phyloP scores from a whole-genome alignment of 1,140 invertebrate species.

The Drosophila takahashii region DNA sequence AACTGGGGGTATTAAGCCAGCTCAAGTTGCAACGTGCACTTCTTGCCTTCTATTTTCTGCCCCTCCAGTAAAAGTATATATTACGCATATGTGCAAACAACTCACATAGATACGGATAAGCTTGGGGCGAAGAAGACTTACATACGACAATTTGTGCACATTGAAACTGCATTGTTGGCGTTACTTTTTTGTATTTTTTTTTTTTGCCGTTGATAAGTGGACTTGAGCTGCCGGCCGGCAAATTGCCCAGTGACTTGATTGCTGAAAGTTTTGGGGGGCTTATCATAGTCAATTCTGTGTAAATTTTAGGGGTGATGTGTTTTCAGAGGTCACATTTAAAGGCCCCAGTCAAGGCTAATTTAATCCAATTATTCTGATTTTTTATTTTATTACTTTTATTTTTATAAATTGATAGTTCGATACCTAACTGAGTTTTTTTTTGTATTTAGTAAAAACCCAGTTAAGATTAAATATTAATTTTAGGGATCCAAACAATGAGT shows the following conservation, averaged over 20 bases:
- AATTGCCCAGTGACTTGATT: slow-evolving; percentile 15
- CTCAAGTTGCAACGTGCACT: slow-evolving; percentile 36
- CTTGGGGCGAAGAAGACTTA: slow-evolving; percentile 11
- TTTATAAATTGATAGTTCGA: not conserved
- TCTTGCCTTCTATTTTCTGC: not conserved
- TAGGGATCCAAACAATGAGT: too few relatives aligned
- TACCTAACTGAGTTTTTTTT: too few relatives aligned
- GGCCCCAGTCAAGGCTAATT: slow-evolving; percentile 1
- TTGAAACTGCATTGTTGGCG: slow-evolving; percentile 17
- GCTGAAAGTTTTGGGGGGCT: not conserved
- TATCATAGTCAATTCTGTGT: not conserved
- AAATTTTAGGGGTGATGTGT: not conserved
- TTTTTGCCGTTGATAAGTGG: slow-evolving; percentile 10
- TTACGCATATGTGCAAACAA: slow-evolving; percentile 3
- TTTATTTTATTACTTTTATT: not conserved
- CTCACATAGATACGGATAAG: slow-evolving; percentile 5
- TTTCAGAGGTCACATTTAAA: slow-evolving; percentile 11
- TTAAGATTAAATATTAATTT: too few relatives aligned
- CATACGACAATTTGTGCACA: slow-evolving; percentile 22
- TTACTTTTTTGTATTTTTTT: not conserved
- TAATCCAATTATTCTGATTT: not conserved
- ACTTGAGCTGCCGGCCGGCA: slow-evolving; percentile 35
- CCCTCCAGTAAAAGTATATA: slow-evolving; percentile 11
- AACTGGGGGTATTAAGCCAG: slow-evolving; percentile 15
- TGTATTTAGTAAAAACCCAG: too few relatives aligned